Base-by-base conservation (phyloP, 2,797 vertebrate species). In the Bovichtus variegatus region DNA sequence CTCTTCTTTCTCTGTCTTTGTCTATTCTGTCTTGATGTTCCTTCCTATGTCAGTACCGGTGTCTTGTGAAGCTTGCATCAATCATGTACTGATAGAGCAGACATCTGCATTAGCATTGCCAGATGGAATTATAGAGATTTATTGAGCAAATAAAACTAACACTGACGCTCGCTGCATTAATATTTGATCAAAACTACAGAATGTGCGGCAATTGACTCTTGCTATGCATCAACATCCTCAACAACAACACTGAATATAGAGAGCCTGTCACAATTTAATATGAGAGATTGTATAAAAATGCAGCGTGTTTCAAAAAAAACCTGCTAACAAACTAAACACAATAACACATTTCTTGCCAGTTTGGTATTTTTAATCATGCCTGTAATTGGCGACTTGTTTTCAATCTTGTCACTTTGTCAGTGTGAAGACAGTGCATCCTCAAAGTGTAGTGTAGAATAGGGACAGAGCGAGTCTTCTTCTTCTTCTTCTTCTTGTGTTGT, bases 1-100 rank as follows among this genome's bases (percentile, higher is more conserved):
- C 4, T 60, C 21, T 40, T n/a, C 29, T 65, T 18, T 40, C 34
- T 66, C 53, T 7, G 18, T 63, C 29, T 76, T 61, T 41, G 9
- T 51, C 15, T 38, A 1, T 41, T 62, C 43, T 40, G 54, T 62
- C 34, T 77, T 65, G 50, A 76, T 66, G 23, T 63, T 78, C 12
- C 9, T 58, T 49, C 55, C 34, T 55, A 13, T 62, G 25, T 54
- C 58, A 29, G 25, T 15, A 61, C 66, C 61, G 63, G 19, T 65
- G n/a, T 63, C 16, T 76, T 16, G 1, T 44, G n/a, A 16, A 9
- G 6, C 57, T 38, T 12, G 36, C 25, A 38, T 65, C 16, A 23
- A 29, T 53, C 18, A 12, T 31, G n/a, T 15, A 10, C 25, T 59
- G 54, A 50, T 23, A 6, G 40, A 38, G 15, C 5, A n/a, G 46